Conservation (phyloP, 1,140 invertebrate species). For the Lutraria rhynchaena region DNA sequence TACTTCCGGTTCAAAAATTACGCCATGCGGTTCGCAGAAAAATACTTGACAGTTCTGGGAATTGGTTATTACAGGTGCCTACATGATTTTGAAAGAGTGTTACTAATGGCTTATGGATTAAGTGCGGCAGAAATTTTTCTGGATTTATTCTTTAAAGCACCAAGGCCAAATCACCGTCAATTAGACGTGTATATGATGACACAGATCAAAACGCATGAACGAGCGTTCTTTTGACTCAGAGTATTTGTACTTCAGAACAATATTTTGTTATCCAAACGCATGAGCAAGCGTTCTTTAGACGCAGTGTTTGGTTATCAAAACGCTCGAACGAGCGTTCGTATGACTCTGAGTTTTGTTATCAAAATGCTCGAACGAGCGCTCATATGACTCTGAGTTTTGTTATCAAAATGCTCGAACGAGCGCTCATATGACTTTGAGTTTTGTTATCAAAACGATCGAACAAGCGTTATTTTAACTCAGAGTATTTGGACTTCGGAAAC, state of each 20-base stretch:
- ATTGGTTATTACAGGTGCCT: constrained; percentile 48
- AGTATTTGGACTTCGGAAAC: not conserved
- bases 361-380: too few relatives aligned
- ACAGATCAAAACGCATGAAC: constrained; percentile 33
- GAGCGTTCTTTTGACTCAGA: constrained; percentile 24
- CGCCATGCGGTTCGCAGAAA: constrained; percentile 40
- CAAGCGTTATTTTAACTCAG: constrained; percentile 26
- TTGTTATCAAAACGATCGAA: constrained; percentile 29
- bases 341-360: too few relatives aligned
- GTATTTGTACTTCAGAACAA: too few relatives aligned
- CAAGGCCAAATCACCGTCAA: constrained; percentile 12
- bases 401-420: too few relatives aligned
- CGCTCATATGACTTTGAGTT: too few relatives aligned
- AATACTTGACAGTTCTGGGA: constrained; percentile 47
- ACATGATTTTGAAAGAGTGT: constrained; percentile 43
- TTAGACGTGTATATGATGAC: constrained; percentile 9
- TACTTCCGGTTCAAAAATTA: constrained; percentile 51
- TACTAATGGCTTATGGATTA: constrained; percentile 44
- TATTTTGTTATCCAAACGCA: too few relatives aligned
- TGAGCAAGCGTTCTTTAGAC: too few relatives aligned
- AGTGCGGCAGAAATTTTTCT: constrained; percentile 46
- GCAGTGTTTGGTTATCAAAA: too few relatives aligned
- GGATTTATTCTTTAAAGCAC: constrained; percentile 21
- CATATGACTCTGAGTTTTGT: too few relatives aligned
- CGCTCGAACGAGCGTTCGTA: too few relatives aligned